These are phyloP conservation scores for Acrobasis repandana DNA, from an alignment of 2,888 invertebrate species.

Conservation along the genomic window DNA sequence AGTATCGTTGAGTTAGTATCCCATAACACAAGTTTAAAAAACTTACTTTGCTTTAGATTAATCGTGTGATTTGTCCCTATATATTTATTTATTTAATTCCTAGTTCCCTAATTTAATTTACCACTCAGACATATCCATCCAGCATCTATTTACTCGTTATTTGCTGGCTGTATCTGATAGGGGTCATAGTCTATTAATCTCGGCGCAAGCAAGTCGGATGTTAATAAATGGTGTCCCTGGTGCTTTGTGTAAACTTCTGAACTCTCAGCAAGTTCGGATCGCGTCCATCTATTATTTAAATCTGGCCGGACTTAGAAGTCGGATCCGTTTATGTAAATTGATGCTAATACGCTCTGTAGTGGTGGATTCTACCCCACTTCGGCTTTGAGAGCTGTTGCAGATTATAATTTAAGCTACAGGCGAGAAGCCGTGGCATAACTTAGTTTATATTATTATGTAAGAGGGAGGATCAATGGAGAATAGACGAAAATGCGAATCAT, in stretches of 20 bases:
- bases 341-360: slow-evolving; percentile 57
- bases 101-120: too few species aligned
- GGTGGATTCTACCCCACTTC: slow-evolving; percentile 33
- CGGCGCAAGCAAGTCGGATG: slow-evolving; percentile 41
- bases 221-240: slow-evolving; percentile 55
- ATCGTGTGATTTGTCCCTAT: too few species aligned
- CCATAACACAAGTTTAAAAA: too few species aligned
- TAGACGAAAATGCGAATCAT: too few species aligned
- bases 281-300: slow-evolving; percentile 66
- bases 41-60: too few species aligned
- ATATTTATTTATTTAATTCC: slow-evolving; percentile 24
- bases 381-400: slow-evolving; percentile 14
- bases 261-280: slow-evolving; percentile 39
- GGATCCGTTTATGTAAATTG: slow-evolving; percentile 71
- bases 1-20: too few species aligned
- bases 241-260: slow-evolving; percentile 41
- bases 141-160: neutral
- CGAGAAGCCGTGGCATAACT: neutral
- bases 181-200: slow-evolving; percentile 59
- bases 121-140: too few species aligned
- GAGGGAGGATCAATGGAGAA: neutral
- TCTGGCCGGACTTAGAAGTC: slow-evolving; percentile 58
- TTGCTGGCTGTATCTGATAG: slow-evolving; percentile 39
- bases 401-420: slow-evolving; percentile 33
- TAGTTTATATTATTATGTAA: neutral